phyloP scores from a whole-genome alignment of 2,888 invertebrate species.

The Pherbina coryleti region DNA sequence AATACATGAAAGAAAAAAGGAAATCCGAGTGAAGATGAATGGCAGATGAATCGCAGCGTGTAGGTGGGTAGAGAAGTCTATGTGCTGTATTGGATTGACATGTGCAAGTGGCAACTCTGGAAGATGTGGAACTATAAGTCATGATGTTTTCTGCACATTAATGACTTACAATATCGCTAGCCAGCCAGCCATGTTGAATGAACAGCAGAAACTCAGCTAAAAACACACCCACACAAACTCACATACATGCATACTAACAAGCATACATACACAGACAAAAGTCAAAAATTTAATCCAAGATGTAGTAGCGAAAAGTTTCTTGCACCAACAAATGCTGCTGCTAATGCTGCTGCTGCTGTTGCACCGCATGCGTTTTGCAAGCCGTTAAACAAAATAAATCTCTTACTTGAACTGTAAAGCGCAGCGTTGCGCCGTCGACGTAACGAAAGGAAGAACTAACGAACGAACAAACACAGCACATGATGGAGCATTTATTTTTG shows the following conservation, averaged over 20 bases:
- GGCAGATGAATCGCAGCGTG: not conserved
- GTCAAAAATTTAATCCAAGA: constrained; percentile 61
- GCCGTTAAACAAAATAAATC: constrained; percentile 55
- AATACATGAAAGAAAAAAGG: not conserved
- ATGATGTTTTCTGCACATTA: constrained; percentile 35
- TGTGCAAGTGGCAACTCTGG: constrained; percentile 31
- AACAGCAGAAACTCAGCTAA: constrained; percentile 3
- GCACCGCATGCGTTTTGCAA: constrained; percentile 51
- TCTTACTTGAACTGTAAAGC: constrained; percentile 47
- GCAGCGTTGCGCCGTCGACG: constrained; percentile 34
- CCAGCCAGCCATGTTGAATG: constrained; percentile 25
- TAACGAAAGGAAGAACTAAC: constrained; percentile 7
- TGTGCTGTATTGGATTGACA: constrained; percentile 21
- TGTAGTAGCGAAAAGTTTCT: constrained; percentile 57
- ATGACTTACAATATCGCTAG: constrained; percentile 26
- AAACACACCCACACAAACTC: not conserved
- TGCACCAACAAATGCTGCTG: constrained; percentile 26
- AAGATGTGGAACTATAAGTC: constrained; percentile 33
- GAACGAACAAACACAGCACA: not conserved
- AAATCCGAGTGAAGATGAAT: not conserved
- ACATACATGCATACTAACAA: not conserved
- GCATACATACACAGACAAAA: constrained; percentile 49
- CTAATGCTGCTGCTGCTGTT: not conserved
- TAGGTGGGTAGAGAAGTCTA: not conserved
- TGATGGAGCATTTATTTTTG: constrained; percentile 61